phyloP scores from a whole-genome alignment of 1,140 invertebrate species.

The Pararge aegeria region DNA sequence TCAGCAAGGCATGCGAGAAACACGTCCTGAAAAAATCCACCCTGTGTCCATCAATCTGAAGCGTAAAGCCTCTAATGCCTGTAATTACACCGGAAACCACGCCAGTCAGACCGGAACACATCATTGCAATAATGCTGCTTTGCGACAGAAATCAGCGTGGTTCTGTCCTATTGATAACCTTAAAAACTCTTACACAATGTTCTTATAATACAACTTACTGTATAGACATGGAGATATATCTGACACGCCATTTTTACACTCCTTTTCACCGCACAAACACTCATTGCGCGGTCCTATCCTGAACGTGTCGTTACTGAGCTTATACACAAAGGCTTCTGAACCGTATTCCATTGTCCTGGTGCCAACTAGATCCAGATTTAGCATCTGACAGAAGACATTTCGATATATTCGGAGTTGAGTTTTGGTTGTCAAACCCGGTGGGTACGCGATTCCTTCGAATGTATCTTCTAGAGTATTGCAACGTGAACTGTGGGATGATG shows the following conservation, averaged over 20 bases:
- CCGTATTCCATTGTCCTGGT: conserved; percentile 60
- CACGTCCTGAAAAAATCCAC: too few species aligned
- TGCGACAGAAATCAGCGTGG: too few species aligned
- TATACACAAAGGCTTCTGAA: conserved; percentile 75
- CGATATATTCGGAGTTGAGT: conserved; percentile 82
- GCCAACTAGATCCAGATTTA: conserved; percentile 80
- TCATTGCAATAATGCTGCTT: too few species aligned
- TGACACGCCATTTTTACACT: conserved; percentile 83
- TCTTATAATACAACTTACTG: conserved; percentile 75
- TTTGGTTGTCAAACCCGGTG: conserved; percentile 77
- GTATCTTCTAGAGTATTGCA: conserved; percentile 57
- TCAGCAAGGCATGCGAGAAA: too few species aligned
- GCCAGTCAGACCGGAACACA: too few species aligned
- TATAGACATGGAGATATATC: conserved; percentile 87
- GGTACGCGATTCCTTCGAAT: conserved; percentile 83
- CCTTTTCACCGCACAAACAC: conserved; percentile 81
- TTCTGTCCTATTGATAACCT: too few species aligned
- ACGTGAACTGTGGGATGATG: conserved; percentile 31
- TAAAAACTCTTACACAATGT: not conserved
- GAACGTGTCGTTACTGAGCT: conserved; percentile 74
- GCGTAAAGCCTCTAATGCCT: too few species aligned
- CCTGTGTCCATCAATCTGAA: too few species aligned
- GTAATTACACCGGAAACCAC: too few species aligned
- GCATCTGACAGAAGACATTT: conserved; percentile 84
- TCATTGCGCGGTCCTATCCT: conserved; percentile 81